Conservation (phyloP, 2,113 vertebrate species). For the Aptenodytes forsteri region DNA sequence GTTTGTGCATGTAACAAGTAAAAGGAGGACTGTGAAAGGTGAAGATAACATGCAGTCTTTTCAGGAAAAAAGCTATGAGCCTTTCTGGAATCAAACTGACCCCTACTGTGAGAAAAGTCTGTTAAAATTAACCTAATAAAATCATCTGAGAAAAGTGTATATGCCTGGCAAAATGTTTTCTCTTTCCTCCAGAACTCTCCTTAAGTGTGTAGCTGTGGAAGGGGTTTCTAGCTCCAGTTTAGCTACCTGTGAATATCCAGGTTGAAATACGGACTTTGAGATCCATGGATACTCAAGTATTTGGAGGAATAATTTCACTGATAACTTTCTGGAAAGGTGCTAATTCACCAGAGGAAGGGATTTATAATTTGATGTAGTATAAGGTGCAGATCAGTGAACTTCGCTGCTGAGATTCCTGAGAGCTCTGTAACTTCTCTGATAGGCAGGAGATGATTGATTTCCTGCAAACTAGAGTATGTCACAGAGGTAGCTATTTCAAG, state of each 20-base stretch:
- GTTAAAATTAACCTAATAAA: not conserved
- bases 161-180: not conserved
- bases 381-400: not conserved
- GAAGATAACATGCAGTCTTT: not conserved
- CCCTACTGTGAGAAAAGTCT: not conserved
- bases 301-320: not conserved
- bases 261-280: not conserved
- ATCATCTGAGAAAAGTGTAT: not conserved
- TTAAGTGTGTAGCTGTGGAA: not conserved
- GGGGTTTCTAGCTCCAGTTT: not conserved
- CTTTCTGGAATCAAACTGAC: not conserved
- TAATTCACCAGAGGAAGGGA: not conserved
- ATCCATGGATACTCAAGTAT: not conserved
- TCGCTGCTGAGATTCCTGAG: not conserved
- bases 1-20: not conserved
- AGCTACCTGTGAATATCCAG: not conserved
- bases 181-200: not conserved
- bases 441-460: not conserved
- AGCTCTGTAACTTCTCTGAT: not conserved
- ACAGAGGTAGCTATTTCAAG: not conserved
- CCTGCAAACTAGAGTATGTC: not conserved
- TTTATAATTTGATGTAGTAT: not conserved
- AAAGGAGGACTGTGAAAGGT: not conserved
- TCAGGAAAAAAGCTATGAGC: not conserved
- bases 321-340: not conserved